phyloP scores from a whole-genome alignment of 2,797 vertebrate species.

The Macrochelys suwanniensis region DNA sequence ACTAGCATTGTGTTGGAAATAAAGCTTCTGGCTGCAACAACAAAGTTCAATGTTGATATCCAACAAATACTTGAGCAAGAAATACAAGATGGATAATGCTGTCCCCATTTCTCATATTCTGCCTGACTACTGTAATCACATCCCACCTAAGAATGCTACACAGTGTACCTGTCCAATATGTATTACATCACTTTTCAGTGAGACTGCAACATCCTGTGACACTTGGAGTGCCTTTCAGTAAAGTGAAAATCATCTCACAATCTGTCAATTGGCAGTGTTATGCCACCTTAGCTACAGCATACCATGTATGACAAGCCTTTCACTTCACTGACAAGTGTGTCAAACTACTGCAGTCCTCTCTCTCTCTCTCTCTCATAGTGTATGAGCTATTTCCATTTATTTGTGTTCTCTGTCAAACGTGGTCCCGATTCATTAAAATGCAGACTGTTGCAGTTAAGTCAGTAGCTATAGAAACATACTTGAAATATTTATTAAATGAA shows the following conservation, averaged over 20 bases:
- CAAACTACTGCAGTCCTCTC: background rate
- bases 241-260: background rate
- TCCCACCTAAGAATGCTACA: constrained; percentile 10
- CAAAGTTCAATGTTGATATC: background rate
- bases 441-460: background rate
- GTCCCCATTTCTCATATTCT: background rate
- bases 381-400: background rate
- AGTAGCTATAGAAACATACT: background rate
- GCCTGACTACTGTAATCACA: constrained; percentile 19
- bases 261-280: background rate
- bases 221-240: background rate
- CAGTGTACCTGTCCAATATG: background rate
- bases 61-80: constrained; percentile 13
- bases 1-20: background rate
- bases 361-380: background rate
- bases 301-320: background rate
- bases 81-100: background rate
- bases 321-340: background rate
- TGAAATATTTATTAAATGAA: background rate
- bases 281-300: background rate
- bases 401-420: background rate
- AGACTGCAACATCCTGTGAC: background rate
- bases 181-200: background rate
- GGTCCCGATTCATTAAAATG: background rate
- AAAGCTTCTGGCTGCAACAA: background rate